Evolutionary conservation across 2,888 invertebrate species (phyloP).

Genomic region (Cosmia trapezina): DNA sequence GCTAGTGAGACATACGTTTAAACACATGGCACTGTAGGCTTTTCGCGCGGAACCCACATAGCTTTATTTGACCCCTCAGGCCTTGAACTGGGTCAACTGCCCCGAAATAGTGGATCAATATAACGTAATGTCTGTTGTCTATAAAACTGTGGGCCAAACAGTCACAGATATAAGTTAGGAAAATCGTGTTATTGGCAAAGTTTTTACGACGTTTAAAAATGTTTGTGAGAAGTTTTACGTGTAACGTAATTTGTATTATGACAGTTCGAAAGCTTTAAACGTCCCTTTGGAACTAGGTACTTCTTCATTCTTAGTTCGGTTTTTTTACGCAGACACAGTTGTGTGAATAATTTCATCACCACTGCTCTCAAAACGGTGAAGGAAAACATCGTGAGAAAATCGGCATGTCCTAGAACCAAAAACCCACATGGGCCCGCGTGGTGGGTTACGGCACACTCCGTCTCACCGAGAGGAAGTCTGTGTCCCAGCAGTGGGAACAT

Average conservation of each 20-base stretch:
- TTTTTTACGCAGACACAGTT: too few relatives aligned
- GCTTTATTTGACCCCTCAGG: slow-evolving; percentile 13
- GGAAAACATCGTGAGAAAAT: too few relatives aligned
- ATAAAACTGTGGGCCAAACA: slow-evolving; percentile 6
- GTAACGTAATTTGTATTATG: background rate
- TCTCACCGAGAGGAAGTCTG: too few relatives aligned
- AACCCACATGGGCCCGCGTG: too few relatives aligned
- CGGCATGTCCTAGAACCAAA: too few relatives aligned
- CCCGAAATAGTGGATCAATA: slow-evolving; percentile 50
- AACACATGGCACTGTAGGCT: background rate
- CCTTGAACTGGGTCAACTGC: slow-evolving; percentile 48
- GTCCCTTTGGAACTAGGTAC: too few relatives aligned
- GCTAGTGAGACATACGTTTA: background rate
- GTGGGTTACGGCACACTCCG: too few relatives aligned
- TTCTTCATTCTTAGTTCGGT: too few relatives aligned
- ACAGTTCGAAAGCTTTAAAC: background rate
- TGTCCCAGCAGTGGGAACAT: too few relatives aligned
- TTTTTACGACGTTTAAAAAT: background rate
- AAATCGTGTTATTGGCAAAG: slow-evolving; percentile 1
- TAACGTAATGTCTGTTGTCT: slow-evolving; percentile 34
- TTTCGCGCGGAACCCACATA: background rate
- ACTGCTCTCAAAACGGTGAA: too few relatives aligned
- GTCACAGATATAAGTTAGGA: background rate
- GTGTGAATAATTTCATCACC: too few relatives aligned
- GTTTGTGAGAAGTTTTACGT: background rate